A percentile compares a stretch with the other conserved stretches of the same genome.
phyloP scores from a whole-genome alignment of 2,797 vertebrate genomes.

The Enteromius mattozi region DNA sequence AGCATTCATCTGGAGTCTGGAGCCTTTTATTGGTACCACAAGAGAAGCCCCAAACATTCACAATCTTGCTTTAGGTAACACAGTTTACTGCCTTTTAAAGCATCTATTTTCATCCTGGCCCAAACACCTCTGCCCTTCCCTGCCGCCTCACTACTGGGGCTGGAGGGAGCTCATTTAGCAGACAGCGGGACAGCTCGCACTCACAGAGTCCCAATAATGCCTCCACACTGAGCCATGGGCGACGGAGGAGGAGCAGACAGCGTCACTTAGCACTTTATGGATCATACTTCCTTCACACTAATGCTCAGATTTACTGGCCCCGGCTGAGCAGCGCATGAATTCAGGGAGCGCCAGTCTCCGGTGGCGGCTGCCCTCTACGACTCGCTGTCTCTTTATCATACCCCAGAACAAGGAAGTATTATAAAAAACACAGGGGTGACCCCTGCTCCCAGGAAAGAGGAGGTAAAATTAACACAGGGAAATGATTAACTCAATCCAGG shows the following conservation, averaged over 20 bases:
- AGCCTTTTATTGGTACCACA: not conserved
- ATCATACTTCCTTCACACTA: constrained; percentile 62
- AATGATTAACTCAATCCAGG: constrained; percentile 85
- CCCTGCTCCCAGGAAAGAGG: constrained; percentile 59
- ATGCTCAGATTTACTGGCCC: constrained; percentile 58
- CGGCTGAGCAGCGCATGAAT: constrained; percentile 43
- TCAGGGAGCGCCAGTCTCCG: constrained; percentile 49
- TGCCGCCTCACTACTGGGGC: constrained; percentile 17
- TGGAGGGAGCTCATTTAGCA: constrained; percentile 44
- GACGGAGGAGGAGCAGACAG: constrained; percentile 56
- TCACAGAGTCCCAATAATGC: constrained; percentile 43
- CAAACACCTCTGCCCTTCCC: constrained; percentile 36
- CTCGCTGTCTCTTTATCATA: constrained; percentile 56
- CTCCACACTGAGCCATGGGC: constrained; percentile 31
- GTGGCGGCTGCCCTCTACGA: constrained; percentile 40
- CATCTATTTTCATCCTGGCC: constrained; percentile 43
- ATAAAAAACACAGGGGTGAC: constrained; percentile 56
- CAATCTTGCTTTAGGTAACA: constrained; percentile 39
- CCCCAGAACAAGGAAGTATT: constrained; percentile 57
- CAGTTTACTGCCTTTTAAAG: constrained; percentile 43
- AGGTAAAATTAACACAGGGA: constrained; percentile 79
- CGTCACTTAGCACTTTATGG: constrained; percentile 61
- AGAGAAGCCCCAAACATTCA: constrained; percentile 18
- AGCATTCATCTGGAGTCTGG: constrained; percentile 7
- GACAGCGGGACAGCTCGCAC: constrained; percentile 40